phyloP scores from a whole-genome alignment of 2,888 invertebrate species.

The Exephanes ischioxanthus region DNA sequence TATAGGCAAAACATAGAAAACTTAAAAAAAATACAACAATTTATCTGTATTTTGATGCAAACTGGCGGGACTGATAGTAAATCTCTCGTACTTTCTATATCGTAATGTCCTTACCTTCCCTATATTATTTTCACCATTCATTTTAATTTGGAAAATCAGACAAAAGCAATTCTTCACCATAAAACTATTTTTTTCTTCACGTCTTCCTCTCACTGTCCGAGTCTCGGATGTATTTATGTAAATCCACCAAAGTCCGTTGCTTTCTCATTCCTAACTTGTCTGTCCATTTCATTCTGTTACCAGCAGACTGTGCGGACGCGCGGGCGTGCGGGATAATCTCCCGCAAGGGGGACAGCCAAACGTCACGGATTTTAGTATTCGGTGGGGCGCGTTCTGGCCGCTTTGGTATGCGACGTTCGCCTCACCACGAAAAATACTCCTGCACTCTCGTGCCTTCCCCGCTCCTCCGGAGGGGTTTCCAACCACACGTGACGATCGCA shows the following conservation, averaged over 20 bases:
- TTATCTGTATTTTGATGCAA: background rate
- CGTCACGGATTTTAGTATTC: conserved; percentile 79
- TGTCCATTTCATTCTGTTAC: conserved; percentile 46
- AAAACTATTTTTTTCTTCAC: background rate
- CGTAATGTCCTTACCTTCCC: background rate
- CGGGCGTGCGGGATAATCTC: conserved; percentile 30
- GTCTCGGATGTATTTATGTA: conserved; percentile 73
- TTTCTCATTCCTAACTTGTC: conserved; percentile 56
- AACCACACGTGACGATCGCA: background rate
- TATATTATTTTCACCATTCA: too few species aligned
- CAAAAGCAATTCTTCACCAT: background rate
- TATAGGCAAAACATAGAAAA: background rate
- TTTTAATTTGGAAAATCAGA: background rate
- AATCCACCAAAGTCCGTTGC: conserved; percentile 65
- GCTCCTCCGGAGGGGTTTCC: conserved; percentile 13
- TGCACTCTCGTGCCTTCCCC: conserved; percentile 46
- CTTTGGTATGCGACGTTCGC: conserved; percentile 78
- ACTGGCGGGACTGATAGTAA: background rate
- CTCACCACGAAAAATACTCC: conserved; percentile 73
- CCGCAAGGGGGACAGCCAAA: background rate
- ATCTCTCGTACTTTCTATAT: background rate
- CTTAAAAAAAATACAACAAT: background rate
- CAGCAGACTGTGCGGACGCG: conserved; percentile 4
- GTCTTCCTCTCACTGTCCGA: background rate
- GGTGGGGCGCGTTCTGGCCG: conserved; percentile 63